Base-by-base conservation (phyloP, 2,113 vertebrate species). In the Ceyx cyanopectus region DNA sequence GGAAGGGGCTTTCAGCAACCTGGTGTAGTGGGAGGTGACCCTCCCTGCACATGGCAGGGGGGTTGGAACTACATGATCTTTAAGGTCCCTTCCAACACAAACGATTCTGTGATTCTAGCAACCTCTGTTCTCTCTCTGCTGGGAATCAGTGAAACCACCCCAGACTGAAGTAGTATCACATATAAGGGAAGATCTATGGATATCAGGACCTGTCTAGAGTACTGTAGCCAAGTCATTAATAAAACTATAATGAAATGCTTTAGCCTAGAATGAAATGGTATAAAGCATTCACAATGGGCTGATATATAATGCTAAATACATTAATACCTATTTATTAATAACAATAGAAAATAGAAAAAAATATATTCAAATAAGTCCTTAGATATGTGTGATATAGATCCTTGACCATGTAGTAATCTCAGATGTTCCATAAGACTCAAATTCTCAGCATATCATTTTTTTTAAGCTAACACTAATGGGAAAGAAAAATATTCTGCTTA, bases 381-480 rank as follows among this genome's bases (percentile, higher is more conserved):
- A 43, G 21, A 21, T 18, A 13, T 1, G 12, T 5, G 20, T 9
- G 12, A 14, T 11, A 84, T 81, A 54, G 9, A 26, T 43, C 69
- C 43, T 46, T 81, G 30, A 37, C 7, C 16, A 6, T 2, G 4
- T 50, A 6, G n/a, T 29, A 26, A 62, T 24, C 50, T 63, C 8
- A 37, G 15, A 24, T 24, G 11, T 63, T n/a, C 27, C 20, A 2
- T 4, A 32, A 26, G 5, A 54, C 30, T 67, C 61, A 62, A 78
- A 41, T 51, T 81, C 48, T 56, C 48, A 74, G 22, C 13, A 18
- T 30, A 20, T 17, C 23, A 5, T n/a, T 85, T 54, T 34, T 0
- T 0, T 29, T 89, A 66, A 78, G 43, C n/a, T 50, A 13, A 16
- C 27, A 30, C 21, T 24, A 23, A 53, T 0, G 0, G 8, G 12